Evolutionary conservation across 2,888 invertebrate genomes (phyloP).

Genomic region (Phengaris alcon): DNA sequence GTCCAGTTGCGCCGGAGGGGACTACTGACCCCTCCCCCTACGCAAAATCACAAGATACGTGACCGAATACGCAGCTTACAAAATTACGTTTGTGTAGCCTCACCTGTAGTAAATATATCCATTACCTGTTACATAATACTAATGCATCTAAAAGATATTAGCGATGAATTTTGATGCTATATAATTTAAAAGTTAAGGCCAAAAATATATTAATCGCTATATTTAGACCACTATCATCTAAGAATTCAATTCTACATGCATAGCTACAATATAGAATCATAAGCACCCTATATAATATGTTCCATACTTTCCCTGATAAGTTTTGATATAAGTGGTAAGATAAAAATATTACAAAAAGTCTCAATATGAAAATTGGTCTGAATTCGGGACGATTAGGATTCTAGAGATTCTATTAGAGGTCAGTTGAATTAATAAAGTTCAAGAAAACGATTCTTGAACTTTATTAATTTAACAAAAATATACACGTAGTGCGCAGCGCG

Average conservation of each 20-base stretch:
- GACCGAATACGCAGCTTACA: too few species aligned
- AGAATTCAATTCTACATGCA: slow-evolving; percentile 54
- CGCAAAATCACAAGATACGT: too few species aligned
- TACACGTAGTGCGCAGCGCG: too few species aligned
- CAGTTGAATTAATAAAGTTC: too few species aligned
- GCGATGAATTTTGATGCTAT: not conserved
- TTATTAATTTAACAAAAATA: too few species aligned
- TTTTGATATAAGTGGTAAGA: slow-evolving; percentile 24
- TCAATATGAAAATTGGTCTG: slow-evolving; percentile 30
- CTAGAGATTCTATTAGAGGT: not conserved
- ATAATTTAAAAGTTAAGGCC: slow-evolving; percentile 12
- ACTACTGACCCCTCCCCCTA: too few species aligned
- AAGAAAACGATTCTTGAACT: too few species aligned
- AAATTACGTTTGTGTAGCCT: too few species aligned
- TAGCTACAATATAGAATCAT: slow-evolving; percentile 44
- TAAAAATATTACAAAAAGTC: slow-evolving; percentile 23
- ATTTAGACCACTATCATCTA: slow-evolving; percentile 25
- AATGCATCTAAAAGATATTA: too few species aligned
- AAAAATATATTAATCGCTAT: slow-evolving; percentile 15
- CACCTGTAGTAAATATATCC: too few species aligned
- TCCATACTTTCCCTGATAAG: slow-evolving; percentile 23
- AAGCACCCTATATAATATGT: slow-evolving; percentile 30
- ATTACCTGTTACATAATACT: too few species aligned
- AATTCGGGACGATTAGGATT: slow-evolving; percentile 24
- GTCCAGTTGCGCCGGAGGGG: too few species aligned